Base-by-base conservation (phyloP, 2,113 vertebrate genomes). In the Oryzias celebensis region DNA sequence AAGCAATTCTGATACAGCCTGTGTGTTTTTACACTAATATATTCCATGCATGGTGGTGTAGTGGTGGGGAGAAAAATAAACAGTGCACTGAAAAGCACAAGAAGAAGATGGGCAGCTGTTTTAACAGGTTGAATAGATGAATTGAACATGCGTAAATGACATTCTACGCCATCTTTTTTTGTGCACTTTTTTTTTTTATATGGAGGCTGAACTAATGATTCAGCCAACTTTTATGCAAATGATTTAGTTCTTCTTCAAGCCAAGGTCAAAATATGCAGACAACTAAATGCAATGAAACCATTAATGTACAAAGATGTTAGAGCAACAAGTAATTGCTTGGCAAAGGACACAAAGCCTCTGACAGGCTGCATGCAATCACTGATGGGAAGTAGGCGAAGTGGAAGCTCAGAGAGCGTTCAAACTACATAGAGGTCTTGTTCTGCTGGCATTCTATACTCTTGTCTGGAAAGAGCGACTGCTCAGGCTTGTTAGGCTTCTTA, bases 401-500 rank as follows among this genome's bases (percentile, higher is more conserved):
- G 36, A 36, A 36, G 36, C 36, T 36, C 36, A 36, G 36, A 36
- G 36, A 36, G 36, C 10, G 10, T 10, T 36, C 36, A 36, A 36
- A 12, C 46, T 66, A 42, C 59, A 66, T 68, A 52, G 72, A 65
- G 70, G 49, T 49, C 71, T 59, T 42, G 18, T 70, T 79, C 64
- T 20, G 46, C 60, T 59, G 54, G n/a, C 26, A 61, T 73, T 75
- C 56, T 52, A 49, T 60, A 22, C 55, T 54, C 46, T 53, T 53
- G 51, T 52, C 75, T 76, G 59, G 58, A 81, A 83, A 82, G 65
- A 58, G 54, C 46, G 69, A 71, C 28, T 55, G 51, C 79, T 73
- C 58, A 51, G 52, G 52, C 69, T 85, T 73, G 73, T 87, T 81
- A 64, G 67, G 45, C 47, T 69, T 73, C 68, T 71, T 54, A 77